Evolutionary conservation across 2,888 invertebrate species (phyloP).

Genomic region (Microchrysa polita): DNA sequence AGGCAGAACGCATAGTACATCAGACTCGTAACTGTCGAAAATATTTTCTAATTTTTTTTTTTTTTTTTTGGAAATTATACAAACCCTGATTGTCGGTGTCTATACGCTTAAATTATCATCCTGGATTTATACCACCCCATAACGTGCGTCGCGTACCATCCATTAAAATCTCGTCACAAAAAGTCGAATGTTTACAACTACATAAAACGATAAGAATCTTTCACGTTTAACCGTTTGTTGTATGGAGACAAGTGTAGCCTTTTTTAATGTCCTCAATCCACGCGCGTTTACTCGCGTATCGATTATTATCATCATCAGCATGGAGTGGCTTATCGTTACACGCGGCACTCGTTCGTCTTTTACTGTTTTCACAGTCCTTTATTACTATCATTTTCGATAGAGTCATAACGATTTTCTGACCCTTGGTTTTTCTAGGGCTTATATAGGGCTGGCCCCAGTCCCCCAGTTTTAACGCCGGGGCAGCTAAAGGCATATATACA

Average conservation of each 20-base stretch:
- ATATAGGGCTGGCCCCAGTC: too few relatives aligned
- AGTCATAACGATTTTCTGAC: conserved; percentile 15
- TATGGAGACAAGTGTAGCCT: neutral
- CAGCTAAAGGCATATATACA: neutral
- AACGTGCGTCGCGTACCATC: neutral
- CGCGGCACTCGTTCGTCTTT: neutral
- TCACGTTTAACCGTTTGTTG: conserved; percentile 1
- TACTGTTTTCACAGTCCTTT: conserved; percentile 15
- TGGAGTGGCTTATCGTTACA: neutral
- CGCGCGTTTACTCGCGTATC: neutral
- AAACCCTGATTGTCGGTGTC: too few relatives aligned
- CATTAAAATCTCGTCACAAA: neutral
- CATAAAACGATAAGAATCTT: conserved; percentile 1
- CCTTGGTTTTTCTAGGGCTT: neutral
- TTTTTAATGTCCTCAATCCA: neutral
- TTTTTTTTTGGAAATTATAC: too few relatives aligned
- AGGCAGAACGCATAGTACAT: neutral
- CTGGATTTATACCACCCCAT: neutral
- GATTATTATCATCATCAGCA: too few relatives aligned
- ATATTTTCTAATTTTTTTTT: too few relatives aligned
- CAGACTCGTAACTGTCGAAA: too few relatives aligned
- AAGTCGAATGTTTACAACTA: conserved; percentile 10
- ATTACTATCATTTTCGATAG: conserved; percentile 9
- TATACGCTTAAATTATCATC: too few relatives aligned
- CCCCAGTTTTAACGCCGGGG: too few relatives aligned